Evolutionary conservation across 2,797 vertebrate species (phyloP), one percentile per base, ranked within the genome.

Genomic region (Myioborus miniatus): DNA sequence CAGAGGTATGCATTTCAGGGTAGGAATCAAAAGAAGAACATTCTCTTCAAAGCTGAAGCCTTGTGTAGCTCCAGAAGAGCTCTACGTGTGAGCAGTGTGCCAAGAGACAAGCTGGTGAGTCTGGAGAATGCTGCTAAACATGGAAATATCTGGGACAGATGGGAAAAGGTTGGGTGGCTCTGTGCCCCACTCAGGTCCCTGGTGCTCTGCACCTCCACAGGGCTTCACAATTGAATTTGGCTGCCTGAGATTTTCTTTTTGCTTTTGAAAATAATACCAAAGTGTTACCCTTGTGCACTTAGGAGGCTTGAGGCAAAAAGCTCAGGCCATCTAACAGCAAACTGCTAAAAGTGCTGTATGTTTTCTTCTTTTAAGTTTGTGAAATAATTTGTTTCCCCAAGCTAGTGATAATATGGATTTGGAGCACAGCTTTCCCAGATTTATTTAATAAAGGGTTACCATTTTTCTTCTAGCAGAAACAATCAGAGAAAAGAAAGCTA

Each of bases 381-480:
- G 88, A 83, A 96, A 94, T 36, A 89, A 94, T 81, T 94, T 87
- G 59, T 90, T 93, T 85, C 80, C 89, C 47, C 81, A 47, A 74
- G 92, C 70, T 58, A 84, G 64, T 37, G 91, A 81, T 76, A 96
- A 89, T 93, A 83, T 88, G 91, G 93, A 96, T 96, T 97, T 97
- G 94, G 89, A 97, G 81, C 87, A 72, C 32, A 94, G 68, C 85
- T 91, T 72, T 74, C 77, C 71, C 58, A 77, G 71, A 90, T 94
- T 96, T 97, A 96, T 96, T 97, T 97, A 97, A 97, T 97, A 92
- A 96, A 97, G 93, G 87, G 82, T 93, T 97, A 93, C 86, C 39
- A 93, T 97, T 96, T 93, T 88, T 96, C 91, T 92, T 95, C 68
- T 46, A 83, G 82, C 94, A 92, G 90, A 95, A 97, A 94, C 43